Evolutionary conservation across 2,797 vertebrate species (phyloP).

Genomic region (Sebastes umbrosus): DNA sequence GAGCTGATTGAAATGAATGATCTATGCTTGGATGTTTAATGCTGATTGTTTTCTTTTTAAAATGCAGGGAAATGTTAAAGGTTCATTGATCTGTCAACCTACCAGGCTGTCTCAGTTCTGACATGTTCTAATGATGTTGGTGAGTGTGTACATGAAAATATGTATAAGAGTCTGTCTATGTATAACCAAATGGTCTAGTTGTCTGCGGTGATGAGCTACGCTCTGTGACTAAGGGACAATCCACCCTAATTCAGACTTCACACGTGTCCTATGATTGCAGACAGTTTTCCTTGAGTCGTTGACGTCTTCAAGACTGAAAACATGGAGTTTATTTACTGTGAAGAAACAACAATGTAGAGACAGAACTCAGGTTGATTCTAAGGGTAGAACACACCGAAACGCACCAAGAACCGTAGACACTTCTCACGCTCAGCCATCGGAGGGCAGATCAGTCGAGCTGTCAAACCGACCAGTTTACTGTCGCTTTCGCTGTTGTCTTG

Average conservation of each 20-base stretch:
- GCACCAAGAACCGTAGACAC: not conserved
- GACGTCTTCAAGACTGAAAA: not conserved
- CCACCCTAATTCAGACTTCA: conserved; percentile 15
- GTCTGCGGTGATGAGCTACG: conserved; percentile 7
- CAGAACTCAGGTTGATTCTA: conserved; percentile 31
- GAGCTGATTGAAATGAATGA: conserved; percentile 52
- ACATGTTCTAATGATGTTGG: conserved; percentile 17
- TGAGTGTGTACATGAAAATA: conserved; percentile 18
- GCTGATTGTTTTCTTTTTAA: conserved; percentile 47
- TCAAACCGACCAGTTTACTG: not conserved
- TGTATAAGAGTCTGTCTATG: conserved; percentile 33
- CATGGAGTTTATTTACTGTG: not conserved
- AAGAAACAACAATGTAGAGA: not conserved
- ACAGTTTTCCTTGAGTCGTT: not conserved
- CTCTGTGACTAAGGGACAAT: conserved; percentile 4
- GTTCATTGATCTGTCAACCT: conserved; percentile 13
- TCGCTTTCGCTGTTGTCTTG: not conserved
- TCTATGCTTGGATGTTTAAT: conserved; percentile 38
- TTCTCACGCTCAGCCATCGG: not conserved
- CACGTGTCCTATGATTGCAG: not conserved
- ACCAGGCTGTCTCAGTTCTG: conserved; percentile 10
- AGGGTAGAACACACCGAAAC: conserved; percentile 25
- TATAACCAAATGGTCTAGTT: conserved; percentile 41
- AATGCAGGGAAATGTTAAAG: conserved; percentile 52
- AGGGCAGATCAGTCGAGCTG: not conserved